phyloP scores from a whole-genome alignment of 2,113 vertebrate genomes.

The Sialia sialis region DNA sequence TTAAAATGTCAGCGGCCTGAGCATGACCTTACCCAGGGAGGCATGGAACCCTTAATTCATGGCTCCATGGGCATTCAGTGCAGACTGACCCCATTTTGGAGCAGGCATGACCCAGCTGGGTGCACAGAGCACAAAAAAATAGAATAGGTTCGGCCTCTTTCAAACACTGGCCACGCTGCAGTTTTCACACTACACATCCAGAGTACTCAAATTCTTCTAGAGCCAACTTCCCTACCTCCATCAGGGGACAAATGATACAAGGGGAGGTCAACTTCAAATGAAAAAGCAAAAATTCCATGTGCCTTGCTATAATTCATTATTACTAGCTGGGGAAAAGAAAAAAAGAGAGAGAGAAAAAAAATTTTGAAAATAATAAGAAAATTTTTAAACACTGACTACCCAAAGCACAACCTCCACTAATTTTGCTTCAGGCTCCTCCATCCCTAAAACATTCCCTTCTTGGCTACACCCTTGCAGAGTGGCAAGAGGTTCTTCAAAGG shows the following conservation, averaged over 20 bases:
- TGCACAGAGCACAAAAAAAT: neutral
- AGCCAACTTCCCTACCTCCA: neutral
- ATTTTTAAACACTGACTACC: neutral
- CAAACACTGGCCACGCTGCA: neutral
- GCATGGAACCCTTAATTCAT: neutral
- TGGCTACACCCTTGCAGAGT: neutral
- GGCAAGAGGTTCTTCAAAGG: slow-evolving; percentile 14
- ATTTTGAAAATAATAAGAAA: neutral
- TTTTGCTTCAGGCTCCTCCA: neutral
- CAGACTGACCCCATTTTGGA: fast-evolving
- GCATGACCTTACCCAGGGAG: neutral
- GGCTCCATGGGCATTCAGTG: neutral
- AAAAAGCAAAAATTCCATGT: neutral
- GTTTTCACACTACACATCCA: neutral
- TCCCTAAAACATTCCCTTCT: neutral
- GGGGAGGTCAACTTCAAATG: neutral
- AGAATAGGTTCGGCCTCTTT: neutral
- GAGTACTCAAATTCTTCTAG: neutral
- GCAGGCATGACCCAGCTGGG: neutral
- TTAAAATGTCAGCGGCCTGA: slow-evolving; percentile 14
- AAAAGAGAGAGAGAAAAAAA: neutral
- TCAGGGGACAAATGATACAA: neutral
- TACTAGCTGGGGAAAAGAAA: neutral
- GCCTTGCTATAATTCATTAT: neutral
- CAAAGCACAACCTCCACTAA: neutral